phyloP scores from a whole-genome alignment of 2,888 invertebrate genomes.

The Cataglyphis cursor region DNA sequence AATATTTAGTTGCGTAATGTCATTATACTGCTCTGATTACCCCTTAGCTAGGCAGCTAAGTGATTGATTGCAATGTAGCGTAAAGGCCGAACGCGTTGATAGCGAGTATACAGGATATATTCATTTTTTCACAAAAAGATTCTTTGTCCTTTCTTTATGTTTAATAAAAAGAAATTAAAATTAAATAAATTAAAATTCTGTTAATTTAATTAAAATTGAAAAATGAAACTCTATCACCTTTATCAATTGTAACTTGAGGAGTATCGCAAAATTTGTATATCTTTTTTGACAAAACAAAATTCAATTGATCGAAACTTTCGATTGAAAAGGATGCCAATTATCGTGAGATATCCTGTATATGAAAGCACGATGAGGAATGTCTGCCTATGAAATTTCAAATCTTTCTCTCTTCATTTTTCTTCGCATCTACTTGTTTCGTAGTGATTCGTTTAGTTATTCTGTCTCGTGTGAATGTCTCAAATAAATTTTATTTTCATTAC shows the following conservation, averaged over 20 bases:
- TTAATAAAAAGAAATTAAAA: not conserved
- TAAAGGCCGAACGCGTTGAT: constrained; percentile 18
- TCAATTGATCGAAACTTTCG: not conserved
- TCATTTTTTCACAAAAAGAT: not conserved
- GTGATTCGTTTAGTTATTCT: constrained; percentile 52
- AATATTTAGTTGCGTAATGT: constrained; percentile 41
- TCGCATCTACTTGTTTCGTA: constrained; percentile 56
- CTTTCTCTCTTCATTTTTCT: constrained; percentile 6
- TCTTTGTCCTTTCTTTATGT: not conserved
- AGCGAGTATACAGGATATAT: constrained; percentile 49
- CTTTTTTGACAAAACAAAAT: not conserved
- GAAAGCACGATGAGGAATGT: constrained; percentile 63
- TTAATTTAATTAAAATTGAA: not conserved
- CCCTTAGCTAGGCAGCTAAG: constrained; percentile 15
- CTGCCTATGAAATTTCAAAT: constrained; percentile 39
- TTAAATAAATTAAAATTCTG: not conserved
- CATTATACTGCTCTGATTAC: constrained; percentile 7
- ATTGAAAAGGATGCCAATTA: not conserved
- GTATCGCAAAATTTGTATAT: not conserved
- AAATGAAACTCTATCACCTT: not conserved
- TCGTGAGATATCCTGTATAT: constrained; percentile 20
- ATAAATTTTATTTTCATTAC: constrained; percentile 49
- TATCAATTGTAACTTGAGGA: not conserved
- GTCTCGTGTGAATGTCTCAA: constrained; percentile 60
- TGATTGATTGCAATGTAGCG: constrained; percentile 37